These are phyloP conservation scores for Ascaphus truei DNA, from an alignment of 2,113 vertebrate species.

Conservation along the genomic window DNA sequence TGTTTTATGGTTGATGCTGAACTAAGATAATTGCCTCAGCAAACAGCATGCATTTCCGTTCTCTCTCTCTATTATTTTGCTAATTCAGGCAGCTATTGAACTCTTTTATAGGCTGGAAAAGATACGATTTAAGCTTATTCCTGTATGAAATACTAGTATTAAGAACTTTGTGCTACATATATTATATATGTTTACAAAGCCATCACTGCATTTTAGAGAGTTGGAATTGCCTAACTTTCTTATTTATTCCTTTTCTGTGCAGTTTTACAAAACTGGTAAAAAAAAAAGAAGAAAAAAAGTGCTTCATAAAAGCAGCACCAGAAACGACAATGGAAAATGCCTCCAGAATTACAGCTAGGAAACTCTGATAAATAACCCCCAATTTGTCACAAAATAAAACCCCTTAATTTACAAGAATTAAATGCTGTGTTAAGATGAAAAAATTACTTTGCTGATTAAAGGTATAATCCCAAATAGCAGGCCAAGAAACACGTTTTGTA, in stretches of 20 bases:
- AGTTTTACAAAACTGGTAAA: background rate
- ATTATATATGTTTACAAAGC: background rate
- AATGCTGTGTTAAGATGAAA: too few relatives aligned
- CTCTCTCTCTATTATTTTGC: slow-evolving; percentile 1
- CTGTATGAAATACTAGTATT: background rate
- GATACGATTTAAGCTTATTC: background rate
- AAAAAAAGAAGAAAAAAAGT: too few relatives aligned
- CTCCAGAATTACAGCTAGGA: background rate
- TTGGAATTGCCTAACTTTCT: background rate
- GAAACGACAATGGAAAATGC: background rate
- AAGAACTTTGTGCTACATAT: background rate
- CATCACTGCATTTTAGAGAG: background rate
- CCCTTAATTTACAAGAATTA: too few relatives aligned
- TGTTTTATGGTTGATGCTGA: slow-evolving; percentile 23
- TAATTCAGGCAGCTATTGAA: slow-evolving; percentile 17
- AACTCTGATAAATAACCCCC: background rate
- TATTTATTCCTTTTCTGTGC: background rate
- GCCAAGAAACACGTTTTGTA: too few relatives aligned
- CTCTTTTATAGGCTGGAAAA: background rate
- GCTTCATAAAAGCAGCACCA: background rate
- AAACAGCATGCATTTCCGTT: background rate
- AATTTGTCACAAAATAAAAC: too few relatives aligned
- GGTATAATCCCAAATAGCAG: too few relatives aligned
- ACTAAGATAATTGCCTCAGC: slow-evolving; percentile 10
- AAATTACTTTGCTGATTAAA: too few relatives aligned